Evolutionary conservation across 2,888 invertebrate genomes (phyloP), one percentile per base, ranked within the genome.

Genomic region (Sesamia inferens): DNA sequence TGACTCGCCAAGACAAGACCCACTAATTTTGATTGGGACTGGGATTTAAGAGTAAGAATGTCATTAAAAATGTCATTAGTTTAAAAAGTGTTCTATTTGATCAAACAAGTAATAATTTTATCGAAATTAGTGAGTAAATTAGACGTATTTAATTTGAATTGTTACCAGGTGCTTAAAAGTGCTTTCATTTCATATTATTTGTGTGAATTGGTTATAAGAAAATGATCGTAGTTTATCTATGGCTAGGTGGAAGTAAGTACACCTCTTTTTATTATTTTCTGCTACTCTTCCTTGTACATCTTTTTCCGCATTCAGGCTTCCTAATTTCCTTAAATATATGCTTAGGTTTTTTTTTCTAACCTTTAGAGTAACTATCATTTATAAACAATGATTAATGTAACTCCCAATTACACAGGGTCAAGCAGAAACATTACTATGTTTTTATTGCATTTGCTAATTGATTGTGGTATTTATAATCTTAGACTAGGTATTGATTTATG

Each of bases 321-420:
- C 19, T 7, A 39, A 8, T 13, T 10, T 16, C 1, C 8, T 47
- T 14, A 31, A 8, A 54, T 54, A 7, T 14, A 2, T 5, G 13
- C 5, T 22, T 24, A n/a, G 2, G 13, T 47, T 63, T 72, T 63
- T 63, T 55, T 39, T 14, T 10, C 0, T 47, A 19, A 7, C 55
- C 16, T 48, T 73, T 57, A 7, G 6, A 55, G 11, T 19, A 64
- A 13, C 5, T 11, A 48, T 61, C 1, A 76, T 51, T 48, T 7
- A 65, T 31, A 61, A 57, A 57, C 10, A 47, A 67, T 66, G 13
- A 54, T 58, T 58, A 58, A 79, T 73, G 14, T 47, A 51, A 31
- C n/a, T 51, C 31, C 13, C 59, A 59, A 64, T 24, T 79, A 47
- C 55, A 51, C 64, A 68, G 48, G 81, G 68, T 75, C 68, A 75